phyloP scores from a whole-genome alignment of 2,888 invertebrate genomes.

The Perizoma affinitatum region DNA sequence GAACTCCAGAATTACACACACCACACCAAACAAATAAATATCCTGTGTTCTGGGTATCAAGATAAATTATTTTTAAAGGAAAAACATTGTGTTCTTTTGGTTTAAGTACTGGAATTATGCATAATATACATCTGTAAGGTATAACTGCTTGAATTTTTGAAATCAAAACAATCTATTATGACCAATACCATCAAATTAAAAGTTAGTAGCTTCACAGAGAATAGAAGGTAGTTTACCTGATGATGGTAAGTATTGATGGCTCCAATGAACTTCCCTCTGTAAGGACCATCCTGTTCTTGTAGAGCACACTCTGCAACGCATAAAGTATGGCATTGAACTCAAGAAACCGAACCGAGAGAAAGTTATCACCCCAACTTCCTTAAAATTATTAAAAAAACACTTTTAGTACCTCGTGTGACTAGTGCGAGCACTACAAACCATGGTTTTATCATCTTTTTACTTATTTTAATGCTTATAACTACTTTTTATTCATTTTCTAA shows the following conservation, averaged over 20 bases:
- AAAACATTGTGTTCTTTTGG: no score
- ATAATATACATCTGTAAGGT: no score
- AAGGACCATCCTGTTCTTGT: slow-evolving; percentile 89
- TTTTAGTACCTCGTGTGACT: slow-evolving; percentile 54
- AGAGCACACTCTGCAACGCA: slow-evolving; percentile 65
- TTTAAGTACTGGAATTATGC: no score
- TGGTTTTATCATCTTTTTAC: slow-evolving; percentile 56
- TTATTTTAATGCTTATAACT: slow-evolving; percentile 39
- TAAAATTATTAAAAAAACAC: slow-evolving; percentile 4
- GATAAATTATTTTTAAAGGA: no score
- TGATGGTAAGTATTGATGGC: slow-evolving; percentile 96
- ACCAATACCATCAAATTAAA: neutral
- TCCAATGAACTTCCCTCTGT: slow-evolving; percentile 91
- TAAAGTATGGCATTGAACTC: slow-evolving; percentile 27
- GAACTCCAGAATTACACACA: slow-evolving; percentile 12
- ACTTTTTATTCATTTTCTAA: slow-evolving; percentile 47
- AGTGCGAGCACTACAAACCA: slow-evolving; percentile 56
- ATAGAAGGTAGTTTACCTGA: slow-evolving; percentile 71
- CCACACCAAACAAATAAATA: no score
- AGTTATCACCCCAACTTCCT: slow-evolving; percentile 45
- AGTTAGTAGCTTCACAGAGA: slow-evolving; percentile 1
- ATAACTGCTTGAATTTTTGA: no score
- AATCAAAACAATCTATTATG: no score
- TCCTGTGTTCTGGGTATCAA: no score
- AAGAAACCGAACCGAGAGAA: slow-evolving; percentile 52